These are phyloP conservation scores for Cheilosia impressa DNA, from an alignment of 2,888 invertebrate genomes.

Conservation along the genomic window DNA sequence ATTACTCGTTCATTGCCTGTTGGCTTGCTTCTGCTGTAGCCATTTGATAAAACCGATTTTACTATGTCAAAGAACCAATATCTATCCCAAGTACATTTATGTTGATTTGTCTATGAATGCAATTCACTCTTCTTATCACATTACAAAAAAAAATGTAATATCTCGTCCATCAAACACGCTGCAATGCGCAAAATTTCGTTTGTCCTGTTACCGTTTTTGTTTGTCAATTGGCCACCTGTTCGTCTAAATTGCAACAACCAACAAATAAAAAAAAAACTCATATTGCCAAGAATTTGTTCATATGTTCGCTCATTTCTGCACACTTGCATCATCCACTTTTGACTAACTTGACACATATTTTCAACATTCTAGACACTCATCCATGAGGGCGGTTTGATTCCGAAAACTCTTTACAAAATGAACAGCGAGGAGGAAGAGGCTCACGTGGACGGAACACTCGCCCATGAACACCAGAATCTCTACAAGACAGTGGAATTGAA, in stretches of 20 bases:
- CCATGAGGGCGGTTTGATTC: constrained; percentile 94
- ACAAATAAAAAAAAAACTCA: constrained; percentile 8
- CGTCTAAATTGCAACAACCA: constrained; percentile 57
- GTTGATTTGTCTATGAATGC: constrained; percentile 2
- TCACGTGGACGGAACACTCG: constrained; percentile 76
- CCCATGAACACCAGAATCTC: constrained; percentile 81
- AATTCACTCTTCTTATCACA: constrained; percentile 61
- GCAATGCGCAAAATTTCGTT: constrained; percentile 56
- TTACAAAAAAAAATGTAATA: constrained; percentile 20
- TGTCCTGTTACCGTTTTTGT: constrained; percentile 52
- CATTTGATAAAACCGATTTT: background rate
- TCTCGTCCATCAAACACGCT: constrained; percentile 55
- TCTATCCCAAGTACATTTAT: no score
- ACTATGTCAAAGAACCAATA: background rate
- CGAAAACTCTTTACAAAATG: constrained; percentile 92
- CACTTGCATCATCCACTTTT: background rate
- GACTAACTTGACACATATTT: constrained; percentile 1
- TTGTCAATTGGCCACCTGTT: constrained; percentile 50
- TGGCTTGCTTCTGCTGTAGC: constrained; percentile 41
- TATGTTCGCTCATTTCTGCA: constrained; percentile 28
- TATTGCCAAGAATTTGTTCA: constrained; percentile 35
- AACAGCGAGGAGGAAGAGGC: constrained; percentile 81
- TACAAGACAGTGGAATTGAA: constrained; percentile 82
- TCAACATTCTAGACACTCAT: constrained; percentile 88
- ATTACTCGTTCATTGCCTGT: constrained; percentile 18